Evolutionary conservation across 2,797 vertebrate genomes (phyloP).

Genomic region (Bovichtus variegatus): DNA sequence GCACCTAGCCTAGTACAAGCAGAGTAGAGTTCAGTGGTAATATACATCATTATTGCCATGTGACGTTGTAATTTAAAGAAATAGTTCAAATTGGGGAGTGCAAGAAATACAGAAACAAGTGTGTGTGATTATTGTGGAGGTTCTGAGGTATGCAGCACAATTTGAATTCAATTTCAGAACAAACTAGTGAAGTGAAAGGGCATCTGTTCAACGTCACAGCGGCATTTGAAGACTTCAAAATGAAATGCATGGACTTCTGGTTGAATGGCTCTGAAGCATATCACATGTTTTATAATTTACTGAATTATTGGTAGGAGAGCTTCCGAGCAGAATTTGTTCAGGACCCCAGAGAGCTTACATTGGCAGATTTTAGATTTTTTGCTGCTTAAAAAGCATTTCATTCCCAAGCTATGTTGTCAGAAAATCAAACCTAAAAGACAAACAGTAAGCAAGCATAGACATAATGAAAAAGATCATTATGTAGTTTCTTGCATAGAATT

Average conservation of each 20-base stretch:
- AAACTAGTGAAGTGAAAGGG: constrained; percentile 14
- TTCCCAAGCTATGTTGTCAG: constrained; percentile 48
- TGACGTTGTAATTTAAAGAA: not conserved
- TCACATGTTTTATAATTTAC: constrained; percentile 38
- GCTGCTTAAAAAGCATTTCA: constrained; percentile 51
- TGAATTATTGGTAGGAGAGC: constrained; percentile 39
- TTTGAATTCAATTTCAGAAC: constrained; percentile 29
- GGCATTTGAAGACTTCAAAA: constrained; percentile 35
- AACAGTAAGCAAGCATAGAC: constrained; percentile 34
- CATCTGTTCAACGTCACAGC: constrained; percentile 15
- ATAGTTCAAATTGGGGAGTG: not conserved
- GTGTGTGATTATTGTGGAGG: not conserved
- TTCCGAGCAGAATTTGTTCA: constrained; percentile 46
- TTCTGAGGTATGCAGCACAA: not conserved
- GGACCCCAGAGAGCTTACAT: constrained; percentile 49
- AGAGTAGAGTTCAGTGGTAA: not conserved
- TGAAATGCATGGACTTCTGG: constrained; percentile 15
- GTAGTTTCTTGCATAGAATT: constrained; percentile 16
- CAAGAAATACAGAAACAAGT: not conserved
- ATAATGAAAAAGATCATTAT: constrained; percentile 22
- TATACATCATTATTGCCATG: not conserved
- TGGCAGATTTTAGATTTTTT: constrained; percentile 54
- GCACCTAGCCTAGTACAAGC: not conserved
- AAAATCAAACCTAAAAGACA: constrained; percentile 56
- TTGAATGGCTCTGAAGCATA: constrained; percentile 34